These are phyloP conservation scores for Lasioglossum morio DNA, from an alignment of 2,888 invertebrate species.

Conservation along the genomic window DNA sequence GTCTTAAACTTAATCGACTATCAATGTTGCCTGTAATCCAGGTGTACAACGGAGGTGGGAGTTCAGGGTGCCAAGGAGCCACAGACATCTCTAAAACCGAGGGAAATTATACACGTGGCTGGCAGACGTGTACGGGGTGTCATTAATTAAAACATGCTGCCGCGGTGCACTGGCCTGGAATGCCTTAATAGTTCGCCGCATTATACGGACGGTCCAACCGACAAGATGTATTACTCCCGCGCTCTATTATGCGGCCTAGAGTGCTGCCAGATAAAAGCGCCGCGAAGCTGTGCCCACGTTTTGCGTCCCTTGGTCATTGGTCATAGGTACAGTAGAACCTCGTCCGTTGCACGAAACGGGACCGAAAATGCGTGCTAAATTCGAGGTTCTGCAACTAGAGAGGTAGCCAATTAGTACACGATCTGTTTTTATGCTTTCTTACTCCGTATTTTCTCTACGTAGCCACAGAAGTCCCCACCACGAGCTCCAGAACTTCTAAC, in stretches of 20 bases:
- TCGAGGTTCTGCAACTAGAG: neutral
- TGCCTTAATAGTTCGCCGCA: constrained; percentile 65
- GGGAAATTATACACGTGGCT: constrained; percentile 60
- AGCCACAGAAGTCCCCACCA: too few relatives aligned
- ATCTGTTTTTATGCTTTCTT: neutral
- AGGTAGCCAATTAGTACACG: neutral
- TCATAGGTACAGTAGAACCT: neutral
- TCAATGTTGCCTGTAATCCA: constrained; percentile 72
- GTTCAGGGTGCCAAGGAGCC: too few relatives aligned
- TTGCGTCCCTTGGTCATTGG: neutral
- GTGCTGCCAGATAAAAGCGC: constrained; percentile 17
- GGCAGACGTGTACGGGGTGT: constrained; percentile 54
- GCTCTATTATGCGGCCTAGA: constrained; percentile 42
- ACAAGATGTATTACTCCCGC: constrained; percentile 47
- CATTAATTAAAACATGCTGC: constrained; percentile 67
- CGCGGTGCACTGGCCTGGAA: constrained; percentile 57
- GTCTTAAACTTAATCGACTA: constrained; percentile 71
- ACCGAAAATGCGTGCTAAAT: neutral
- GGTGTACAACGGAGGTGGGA: neutral
- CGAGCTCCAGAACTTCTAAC: too few relatives aligned
- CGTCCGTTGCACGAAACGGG: neutral
- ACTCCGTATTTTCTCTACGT: too few relatives aligned
- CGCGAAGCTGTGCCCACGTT: neutral
- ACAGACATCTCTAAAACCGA: constrained; percentile 55
- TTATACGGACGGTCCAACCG: constrained; percentile 51